Base-by-base conservation (phyloP, 2,797 vertebrate genomes). In the Eremophila alpestris region DNA sequence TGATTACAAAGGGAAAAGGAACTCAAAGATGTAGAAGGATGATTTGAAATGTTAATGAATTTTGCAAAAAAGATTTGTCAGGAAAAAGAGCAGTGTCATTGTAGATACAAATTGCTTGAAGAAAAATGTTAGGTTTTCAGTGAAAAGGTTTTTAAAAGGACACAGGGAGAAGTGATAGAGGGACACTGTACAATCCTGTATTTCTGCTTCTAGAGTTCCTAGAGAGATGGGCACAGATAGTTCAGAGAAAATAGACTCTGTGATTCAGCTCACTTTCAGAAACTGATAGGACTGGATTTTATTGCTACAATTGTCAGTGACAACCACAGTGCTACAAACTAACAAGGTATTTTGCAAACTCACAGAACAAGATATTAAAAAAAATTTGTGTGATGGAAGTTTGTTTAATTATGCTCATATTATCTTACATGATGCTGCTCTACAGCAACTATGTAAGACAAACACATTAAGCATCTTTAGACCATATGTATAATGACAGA, bases 1-100 rank as follows among this genome's bases (percentile, higher is more conserved):
- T 90, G 73, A 88, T 81, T 95, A 60, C 77, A 94, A 92, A 94
- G 19, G 34, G 67, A 89, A 84, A 91, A 79, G 16, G 60, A 73
- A 52, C n/a, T 94, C 32, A 26, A 41, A 93, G 64, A 90, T 74
- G 70, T 46, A 78, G 38, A 92, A 69, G 79, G 62, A 74, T 90
- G 40, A 71, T 58, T 75, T 63, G 69, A 65, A 73, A 63, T 84
- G 71, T 20, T 92, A 89, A 82, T 85, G 45, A 89, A 49, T 58
- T 18, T 67, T 83, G 40, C n/a, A 73, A 43, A 43, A 77, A 89
- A 83, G 15, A 55, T 62, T 76, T 76, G 45, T 95, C 56, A 45
- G 60, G 71, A 79, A 76, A 54, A 77, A 71, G 63, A 92, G 8
- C 34, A 69, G 51, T 45, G 32, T 51, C 32, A 60, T 26, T 69